phyloP scores from a whole-genome alignment of 2,888 invertebrate genomes.

The Chalcosyrphus nemorum region DNA sequence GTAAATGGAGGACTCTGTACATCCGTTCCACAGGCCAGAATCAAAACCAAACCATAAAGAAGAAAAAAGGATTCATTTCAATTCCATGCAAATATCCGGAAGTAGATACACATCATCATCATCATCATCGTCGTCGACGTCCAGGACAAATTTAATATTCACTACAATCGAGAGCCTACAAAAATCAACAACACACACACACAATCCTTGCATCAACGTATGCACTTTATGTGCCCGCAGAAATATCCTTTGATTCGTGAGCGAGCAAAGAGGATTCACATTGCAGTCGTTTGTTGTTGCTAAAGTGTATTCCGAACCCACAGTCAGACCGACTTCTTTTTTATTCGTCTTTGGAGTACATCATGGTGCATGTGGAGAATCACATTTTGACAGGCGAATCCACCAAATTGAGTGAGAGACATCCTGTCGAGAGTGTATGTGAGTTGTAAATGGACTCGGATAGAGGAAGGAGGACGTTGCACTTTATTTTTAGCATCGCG shows the following conservation, averaged over 20 bases:
- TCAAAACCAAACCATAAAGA: constrained; percentile 40
- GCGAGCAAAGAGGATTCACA: constrained; percentile 69
- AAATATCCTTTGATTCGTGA: constrained; percentile 73
- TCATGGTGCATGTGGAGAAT: constrained; percentile 53
- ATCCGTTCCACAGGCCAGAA: neutral
- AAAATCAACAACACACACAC: constrained; percentile 29
- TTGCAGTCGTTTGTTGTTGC: too few species aligned
- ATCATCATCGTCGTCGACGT: constrained; percentile 24
- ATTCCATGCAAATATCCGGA: constrained; percentile 66
- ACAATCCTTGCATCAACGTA: constrained; percentile 49
- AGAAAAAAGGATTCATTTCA: constrained; percentile 59
- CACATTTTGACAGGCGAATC: constrained; percentile 72
- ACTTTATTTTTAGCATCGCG: constrained; percentile 46
- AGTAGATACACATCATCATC: constrained; percentile 63
- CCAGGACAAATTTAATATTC: constrained; percentile 70
- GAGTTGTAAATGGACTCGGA: constrained; percentile 58
- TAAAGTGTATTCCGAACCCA: constrained; percentile 36
- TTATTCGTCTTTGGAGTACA: constrained; percentile 37
- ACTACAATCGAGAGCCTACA: constrained; percentile 51
- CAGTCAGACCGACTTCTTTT: constrained; percentile 16
- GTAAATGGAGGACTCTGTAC: constrained; percentile 43
- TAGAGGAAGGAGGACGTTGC: constrained; percentile 51
- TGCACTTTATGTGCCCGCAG: constrained; percentile 72
- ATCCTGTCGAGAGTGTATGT: constrained; percentile 44
- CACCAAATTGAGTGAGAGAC: constrained; percentile 72